phyloP scores from a whole-genome alignment of 2,113 vertebrate species.

The Himantopus leucocephalus region DNA sequence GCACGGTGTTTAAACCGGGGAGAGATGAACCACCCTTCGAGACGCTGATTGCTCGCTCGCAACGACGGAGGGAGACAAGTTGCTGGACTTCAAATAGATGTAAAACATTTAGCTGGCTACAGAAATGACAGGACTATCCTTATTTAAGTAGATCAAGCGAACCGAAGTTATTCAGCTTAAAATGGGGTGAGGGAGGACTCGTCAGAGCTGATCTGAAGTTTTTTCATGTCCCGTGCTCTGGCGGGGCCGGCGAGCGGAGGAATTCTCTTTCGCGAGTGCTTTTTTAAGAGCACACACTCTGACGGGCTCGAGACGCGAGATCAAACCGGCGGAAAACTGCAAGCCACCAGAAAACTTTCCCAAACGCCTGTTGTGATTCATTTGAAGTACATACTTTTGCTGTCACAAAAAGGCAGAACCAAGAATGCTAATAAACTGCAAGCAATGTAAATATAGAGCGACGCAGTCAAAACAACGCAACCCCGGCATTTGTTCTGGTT shows the following conservation, averaged over 20 bases:
- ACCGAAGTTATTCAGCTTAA: neutral
- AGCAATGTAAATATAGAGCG: slow-evolving; percentile 18
- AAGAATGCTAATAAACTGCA: neutral
- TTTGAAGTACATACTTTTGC: neutral
- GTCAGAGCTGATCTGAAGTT: neutral
- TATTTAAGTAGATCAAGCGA: neutral
- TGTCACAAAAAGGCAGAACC: neutral
- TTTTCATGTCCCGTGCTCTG: neutral
- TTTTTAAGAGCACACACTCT: neutral
- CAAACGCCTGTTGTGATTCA: neutral
- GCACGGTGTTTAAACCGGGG: fast-evolving
- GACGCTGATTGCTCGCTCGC: fast-evolving
- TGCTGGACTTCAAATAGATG: neutral
- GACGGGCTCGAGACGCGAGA: neutral
- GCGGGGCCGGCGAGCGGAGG: neutral
- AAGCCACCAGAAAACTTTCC: neutral
- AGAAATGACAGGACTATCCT: fast-evolving
- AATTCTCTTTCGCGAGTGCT: neutral
- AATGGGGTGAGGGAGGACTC: neutral
- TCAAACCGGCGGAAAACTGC: neutral
- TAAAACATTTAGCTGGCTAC: neutral
- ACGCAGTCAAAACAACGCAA: neutral
- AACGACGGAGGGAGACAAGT: neutral
- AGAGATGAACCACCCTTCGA: neutral
- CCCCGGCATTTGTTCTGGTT: neutral